A percentile compares a stretch with the other conserved stretches of the same genome.
These are phyloP conservation scores for Orientallactaga bullata DNA, from an alignment of 2,113 vertebrate species.

Conservation along the genomic window DNA sequence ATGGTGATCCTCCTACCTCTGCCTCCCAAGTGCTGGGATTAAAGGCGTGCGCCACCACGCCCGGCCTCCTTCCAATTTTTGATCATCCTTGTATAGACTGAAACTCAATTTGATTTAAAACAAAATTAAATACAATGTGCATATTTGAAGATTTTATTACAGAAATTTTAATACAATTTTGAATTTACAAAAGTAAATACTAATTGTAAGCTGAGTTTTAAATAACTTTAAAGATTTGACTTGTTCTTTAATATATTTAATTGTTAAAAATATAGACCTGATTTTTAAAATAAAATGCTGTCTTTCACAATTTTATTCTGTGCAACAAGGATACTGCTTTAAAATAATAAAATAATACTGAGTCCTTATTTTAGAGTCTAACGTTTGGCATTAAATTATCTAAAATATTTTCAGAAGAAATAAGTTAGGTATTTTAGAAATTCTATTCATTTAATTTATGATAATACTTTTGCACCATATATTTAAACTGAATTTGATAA, in stretches of 20 bases:
- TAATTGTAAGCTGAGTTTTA: background rate
- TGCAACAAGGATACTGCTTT: background rate
- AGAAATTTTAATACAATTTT: background rate
- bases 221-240: background rate
- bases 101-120: background rate
- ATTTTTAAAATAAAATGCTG: background rate
- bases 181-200: background rate
- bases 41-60: no score
- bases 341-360: conserved; percentile 1
- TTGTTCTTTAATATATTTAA: background rate
- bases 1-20: no score
- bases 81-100: background rate
- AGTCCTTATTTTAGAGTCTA: background rate
- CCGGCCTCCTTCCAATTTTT: background rate
- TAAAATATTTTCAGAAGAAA: background rate
- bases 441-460: background rate
- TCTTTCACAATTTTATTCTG: background rate
- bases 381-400: background rate
- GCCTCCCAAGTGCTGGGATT: no score
- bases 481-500: background rate
- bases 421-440: background rate
- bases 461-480: background rate
- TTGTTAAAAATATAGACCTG: background rate
- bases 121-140: conserved; percentile 8
- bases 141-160: conserved; percentile 30